A percentile compares a stretch with the other conserved stretches of the same genome.
These are phyloP conservation scores for Ptilorrhoa leucosticta DNA, from an alignment of 2,113 vertebrate species.

Conservation along the genomic window DNA sequence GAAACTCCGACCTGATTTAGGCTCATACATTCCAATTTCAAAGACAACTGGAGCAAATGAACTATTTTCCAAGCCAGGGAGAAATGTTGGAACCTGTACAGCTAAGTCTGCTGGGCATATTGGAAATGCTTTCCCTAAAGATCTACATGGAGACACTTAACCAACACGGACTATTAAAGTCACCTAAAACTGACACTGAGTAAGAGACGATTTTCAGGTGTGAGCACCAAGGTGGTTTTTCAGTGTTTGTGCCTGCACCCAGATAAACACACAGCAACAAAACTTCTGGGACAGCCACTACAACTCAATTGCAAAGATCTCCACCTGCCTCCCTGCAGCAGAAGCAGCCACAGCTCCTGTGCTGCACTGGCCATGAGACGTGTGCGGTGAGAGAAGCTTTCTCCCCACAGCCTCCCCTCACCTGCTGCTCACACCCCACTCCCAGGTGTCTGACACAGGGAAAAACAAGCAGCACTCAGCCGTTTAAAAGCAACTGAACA, in stretches of 20 bases:
- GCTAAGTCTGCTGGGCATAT: background rate
- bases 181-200: background rate
- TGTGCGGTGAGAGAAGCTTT: accelerated
- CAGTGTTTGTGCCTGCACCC: background rate
- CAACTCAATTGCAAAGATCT: accelerated
- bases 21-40: background rate
- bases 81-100: background rate
- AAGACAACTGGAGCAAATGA: background rate
- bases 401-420: background rate
- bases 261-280: background rate
- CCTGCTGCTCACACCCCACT: background rate
- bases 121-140: background rate
- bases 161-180: accelerated
- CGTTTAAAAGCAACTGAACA: accelerated
- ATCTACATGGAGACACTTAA: background rate
- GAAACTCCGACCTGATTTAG: background rate
- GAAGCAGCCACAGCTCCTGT: background rate
- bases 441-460: background rate
- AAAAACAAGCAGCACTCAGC: background rate
- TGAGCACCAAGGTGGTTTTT: background rate
- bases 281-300: too few species aligned
- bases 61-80: background rate
- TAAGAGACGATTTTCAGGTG: background rate
- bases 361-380: accelerated
- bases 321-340: background rate